Conservation (phyloP, 2,113 vertebrate species). For the Erythrocercus mccallii region DNA sequence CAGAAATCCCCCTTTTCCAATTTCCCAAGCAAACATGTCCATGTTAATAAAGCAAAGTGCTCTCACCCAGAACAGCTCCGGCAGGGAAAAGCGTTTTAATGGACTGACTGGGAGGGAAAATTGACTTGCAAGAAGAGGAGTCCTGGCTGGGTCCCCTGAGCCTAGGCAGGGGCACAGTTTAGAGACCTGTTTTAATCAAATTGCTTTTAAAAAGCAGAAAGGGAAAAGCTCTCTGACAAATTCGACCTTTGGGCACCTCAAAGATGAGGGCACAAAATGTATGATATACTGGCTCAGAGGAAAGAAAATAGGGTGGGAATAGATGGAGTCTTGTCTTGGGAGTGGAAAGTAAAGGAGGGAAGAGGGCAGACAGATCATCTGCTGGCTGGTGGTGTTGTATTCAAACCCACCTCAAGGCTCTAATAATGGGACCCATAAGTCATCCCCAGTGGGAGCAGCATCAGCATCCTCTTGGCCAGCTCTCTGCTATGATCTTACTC, state of each 20-base stretch:
- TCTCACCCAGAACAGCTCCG: background rate
- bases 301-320: background rate
- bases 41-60: background rate
- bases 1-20: background rate
- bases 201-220: slow-evolving; percentile 24
- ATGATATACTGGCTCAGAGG: background rate
- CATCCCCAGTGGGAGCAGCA: background rate
- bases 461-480: background rate
- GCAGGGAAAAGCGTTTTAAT: background rate
- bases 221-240: background rate
- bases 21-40: background rate
- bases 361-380: background rate
- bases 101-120: background rate
- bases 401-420: background rate
- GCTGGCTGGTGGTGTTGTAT: background rate
- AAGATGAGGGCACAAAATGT: background rate
- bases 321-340: background rate
- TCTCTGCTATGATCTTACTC: background rate
- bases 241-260: background rate
- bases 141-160: background rate
- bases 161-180: background rate
- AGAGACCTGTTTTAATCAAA: slow-evolving; percentile 11
- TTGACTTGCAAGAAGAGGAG: background rate
- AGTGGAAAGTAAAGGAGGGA: background rate
- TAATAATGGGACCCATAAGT: background rate